These are phyloP conservation scores for Nixonia krombeini DNA, from an alignment of 1,140 invertebrate genomes.

Conservation along the genomic window DNA sequence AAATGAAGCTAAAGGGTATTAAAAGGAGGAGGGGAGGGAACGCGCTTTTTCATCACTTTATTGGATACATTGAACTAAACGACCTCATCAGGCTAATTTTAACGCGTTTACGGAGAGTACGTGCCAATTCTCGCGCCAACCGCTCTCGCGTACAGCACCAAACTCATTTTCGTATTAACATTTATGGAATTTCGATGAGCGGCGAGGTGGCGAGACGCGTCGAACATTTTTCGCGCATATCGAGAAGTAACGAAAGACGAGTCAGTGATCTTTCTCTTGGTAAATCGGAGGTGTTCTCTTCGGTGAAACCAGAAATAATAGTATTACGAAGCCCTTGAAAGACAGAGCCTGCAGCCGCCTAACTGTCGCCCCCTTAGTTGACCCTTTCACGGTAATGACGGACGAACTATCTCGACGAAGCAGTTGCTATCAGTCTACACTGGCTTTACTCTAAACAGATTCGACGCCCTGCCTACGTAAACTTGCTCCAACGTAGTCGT, in stretches of 20 bases:
- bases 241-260: background rate
- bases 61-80: conserved; percentile 14
- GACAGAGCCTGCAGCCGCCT: conserved; percentile 60
- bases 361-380: conserved; percentile 57
- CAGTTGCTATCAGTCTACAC: conserved; percentile 41
- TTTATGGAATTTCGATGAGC: background rate
- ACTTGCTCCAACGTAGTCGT: conserved; percentile 33
- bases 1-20: conserved; percentile 39
- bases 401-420: conserved; percentile 36
- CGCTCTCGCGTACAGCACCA: too few species aligned
- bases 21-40: conserved; percentile 13
- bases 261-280: background rate
- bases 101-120: conserved; percentile 1
- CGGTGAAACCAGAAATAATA: conserved; percentile 62
- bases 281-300: conserved; percentile 35
- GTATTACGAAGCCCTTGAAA: conserved; percentile 66
- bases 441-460: conserved; percentile 59
- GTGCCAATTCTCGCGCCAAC: too few species aligned
- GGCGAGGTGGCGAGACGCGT: too few species aligned
- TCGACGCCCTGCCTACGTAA: conserved; percentile 45
- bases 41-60: conserved; percentile 11
- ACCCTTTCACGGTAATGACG: conserved; percentile 48
- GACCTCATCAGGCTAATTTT: conserved; percentile 22
- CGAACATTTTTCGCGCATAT: too few species aligned
- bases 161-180: too few species aligned